Percentiles rank a stretch among this genome's conserved stretches.
These are phyloP conservation scores for Ceyx melanurus DNA, from an alignment of 2,113 vertebrate species.

Conservation along the genomic window DNA sequence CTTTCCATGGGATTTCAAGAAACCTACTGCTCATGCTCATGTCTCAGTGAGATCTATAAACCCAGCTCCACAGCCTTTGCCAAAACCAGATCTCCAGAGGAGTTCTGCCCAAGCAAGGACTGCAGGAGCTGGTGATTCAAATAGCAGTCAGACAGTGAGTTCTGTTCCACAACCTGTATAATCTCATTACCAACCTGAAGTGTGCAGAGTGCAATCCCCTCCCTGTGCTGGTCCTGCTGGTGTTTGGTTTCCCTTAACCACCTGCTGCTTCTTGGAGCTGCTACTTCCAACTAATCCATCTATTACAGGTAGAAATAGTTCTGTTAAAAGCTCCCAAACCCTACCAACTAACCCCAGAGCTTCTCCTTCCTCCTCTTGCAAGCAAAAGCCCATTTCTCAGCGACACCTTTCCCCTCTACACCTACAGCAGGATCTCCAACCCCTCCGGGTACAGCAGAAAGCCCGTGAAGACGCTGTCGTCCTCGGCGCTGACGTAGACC, in stretches of 20 bases:
- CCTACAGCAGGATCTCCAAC: constrained; percentile 37
- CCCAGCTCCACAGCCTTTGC: background rate
- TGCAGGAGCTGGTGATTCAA: background rate
- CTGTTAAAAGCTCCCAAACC: background rate
- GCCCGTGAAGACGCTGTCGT: constrained; percentile 93
- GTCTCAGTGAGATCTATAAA: background rate
- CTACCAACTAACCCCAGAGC: background rate
- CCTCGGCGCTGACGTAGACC: constrained; percentile 87
- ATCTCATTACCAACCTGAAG: background rate
- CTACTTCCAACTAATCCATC: background rate
- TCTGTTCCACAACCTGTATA: background rate
- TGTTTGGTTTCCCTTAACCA: background rate
- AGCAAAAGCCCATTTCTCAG: rapidly evolving
- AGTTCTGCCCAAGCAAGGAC: background rate
- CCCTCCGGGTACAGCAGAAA: constrained; percentile 89
- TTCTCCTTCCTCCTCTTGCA: background rate
- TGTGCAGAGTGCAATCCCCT: background rate
- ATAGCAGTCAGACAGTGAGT: background rate
- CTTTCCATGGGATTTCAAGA: background rate
- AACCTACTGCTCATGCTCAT: background rate
- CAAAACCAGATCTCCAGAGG: background rate
- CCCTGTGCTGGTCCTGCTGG: rapidly evolving
- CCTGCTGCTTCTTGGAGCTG: background rate
- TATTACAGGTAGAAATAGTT: background rate
- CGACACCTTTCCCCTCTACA: background rate